phyloP scores from a whole-genome alignment of 2,888 invertebrate species.

The Subacronicta megacephala region DNA sequence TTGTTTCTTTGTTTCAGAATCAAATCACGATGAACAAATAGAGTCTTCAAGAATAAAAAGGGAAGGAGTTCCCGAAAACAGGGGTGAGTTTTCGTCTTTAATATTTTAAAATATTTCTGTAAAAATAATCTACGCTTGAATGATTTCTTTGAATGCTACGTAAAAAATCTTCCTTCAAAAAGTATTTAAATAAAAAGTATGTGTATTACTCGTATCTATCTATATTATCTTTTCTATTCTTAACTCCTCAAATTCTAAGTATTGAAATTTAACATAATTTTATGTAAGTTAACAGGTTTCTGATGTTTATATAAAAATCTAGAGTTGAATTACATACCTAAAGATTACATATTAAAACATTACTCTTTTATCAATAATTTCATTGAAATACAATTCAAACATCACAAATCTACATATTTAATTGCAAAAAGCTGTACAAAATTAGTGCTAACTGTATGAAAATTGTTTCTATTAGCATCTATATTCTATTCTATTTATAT shows the following conservation, averaged over 20 bases:
- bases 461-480: conserved; percentile 69
- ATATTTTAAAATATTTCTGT: conserved; percentile 46
- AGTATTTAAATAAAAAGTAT: conserved; percentile 18
- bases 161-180: conserved; percentile 18
- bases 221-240: conserved; percentile 27
- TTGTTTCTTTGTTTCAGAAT: conserved; percentile 77
- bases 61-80: conserved; percentile 85
- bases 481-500: conserved; percentile 70
- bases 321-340: background rate
- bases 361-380: background rate
- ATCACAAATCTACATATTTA: conserved; percentile 48
- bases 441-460: conserved; percentile 78
- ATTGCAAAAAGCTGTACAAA: conserved; percentile 70
- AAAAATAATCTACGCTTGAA: conserved; percentile 65
- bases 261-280: conserved; percentile 29
- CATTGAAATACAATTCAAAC: conserved; percentile 10
- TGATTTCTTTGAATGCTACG: conserved; percentile 48
- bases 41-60: conserved; percentile 85
- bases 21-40: conserved; percentile 77
- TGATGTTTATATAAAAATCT: conserved; percentile 31
- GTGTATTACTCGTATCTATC: conserved; percentile 21
- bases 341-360: too few species aligned
- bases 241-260: conserved; percentile 44
- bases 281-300: conserved; percentile 45
- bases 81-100: conserved; percentile 76